Base-by-base conservation (phyloP, 2,797 vertebrate species). In the Acipenser transmontanus region DNA sequence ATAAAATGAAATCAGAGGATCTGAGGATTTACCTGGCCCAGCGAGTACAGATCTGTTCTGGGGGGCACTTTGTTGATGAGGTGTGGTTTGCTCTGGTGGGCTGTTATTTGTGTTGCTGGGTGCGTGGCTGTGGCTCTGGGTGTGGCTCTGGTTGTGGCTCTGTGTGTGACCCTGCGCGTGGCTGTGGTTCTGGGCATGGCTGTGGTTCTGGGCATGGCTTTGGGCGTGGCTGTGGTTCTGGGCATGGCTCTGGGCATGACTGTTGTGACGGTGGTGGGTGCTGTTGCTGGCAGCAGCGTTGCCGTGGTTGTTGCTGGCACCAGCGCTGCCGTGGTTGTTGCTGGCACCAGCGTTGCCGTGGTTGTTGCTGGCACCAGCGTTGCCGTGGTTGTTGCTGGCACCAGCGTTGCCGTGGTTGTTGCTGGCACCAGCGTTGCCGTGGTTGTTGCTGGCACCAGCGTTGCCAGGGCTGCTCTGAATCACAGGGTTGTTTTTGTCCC, bases 401-500 rank as follows among this genome's bases (percentile, higher is more conserved):
- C 61, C 11, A 50, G 66, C 13, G 66, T 51, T 48, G 47, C 50
- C 17, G 47, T 20, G n/a, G 17, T 2, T 6, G 49, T 49, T 50
- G 66, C 75, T 77, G 62, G 34, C 34, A 4, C 3, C 34, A 34
- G 34, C 34, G 34, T 80, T 81, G 72, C 81, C 79, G 66, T 78
- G 78, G 66, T 78, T 85, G 72, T 86, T 88, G 71, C n/a, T 83
- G 57, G 81, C 67, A 81, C 83, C 49, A 54, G 54, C 76, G 76
- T 57, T 62, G 69, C 34, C 0, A 75, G 89, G 81, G 78, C 91
- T 91, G 82, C 86, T 86, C 84, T 87, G 94, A 74, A 88, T 82
- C 67, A 87, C 84, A 64, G 94, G 89, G 84, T 90, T 96, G 83
- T 97, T 98, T 77, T 92, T 93, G 82, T 98, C 96, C 96, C 96